Evolutionary conservation across 2,888 invertebrate genomes (phyloP).

Genomic region (Chalcis sispes): DNA sequence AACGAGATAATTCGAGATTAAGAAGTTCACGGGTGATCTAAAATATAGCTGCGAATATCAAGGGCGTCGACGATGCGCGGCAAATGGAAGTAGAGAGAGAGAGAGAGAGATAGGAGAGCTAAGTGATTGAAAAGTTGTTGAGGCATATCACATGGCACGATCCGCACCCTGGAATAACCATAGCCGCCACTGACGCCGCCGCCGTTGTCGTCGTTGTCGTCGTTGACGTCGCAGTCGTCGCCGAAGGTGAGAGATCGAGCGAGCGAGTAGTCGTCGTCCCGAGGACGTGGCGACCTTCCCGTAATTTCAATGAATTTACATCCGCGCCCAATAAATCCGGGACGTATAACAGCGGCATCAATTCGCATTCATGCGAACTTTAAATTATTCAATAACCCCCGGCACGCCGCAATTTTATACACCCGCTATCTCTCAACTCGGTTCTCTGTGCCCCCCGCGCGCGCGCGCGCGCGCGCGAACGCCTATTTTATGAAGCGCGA

Average conservation of each 20-base stretch:
- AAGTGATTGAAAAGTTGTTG: slow-evolving; percentile 15
- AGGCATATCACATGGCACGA: no score
- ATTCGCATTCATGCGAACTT: background rate
- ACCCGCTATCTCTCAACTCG: no score
- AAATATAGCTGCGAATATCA: slow-evolving; percentile 12
- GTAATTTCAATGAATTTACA: background rate
- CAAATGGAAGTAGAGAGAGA: background rate
- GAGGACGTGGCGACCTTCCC: background rate
- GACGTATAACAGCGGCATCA: background rate
- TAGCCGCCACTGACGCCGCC: no score
- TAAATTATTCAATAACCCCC: slow-evolving; percentile 34
- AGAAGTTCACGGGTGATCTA: slow-evolving; percentile 20
- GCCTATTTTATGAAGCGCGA: slow-evolving; percentile 2
- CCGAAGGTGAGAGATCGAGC: no score
- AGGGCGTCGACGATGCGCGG: background rate
- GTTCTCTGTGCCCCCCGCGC: no score
- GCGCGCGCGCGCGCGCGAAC: no score
- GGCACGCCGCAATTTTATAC: background rate
- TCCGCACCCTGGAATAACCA: background rate
- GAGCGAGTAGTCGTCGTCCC: no score
- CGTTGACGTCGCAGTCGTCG: no score
- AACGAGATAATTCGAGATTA: slow-evolving; percentile 42
- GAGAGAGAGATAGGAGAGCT: background rate
- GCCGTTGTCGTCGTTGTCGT: no score
- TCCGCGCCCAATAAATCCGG: slow-evolving; percentile 15